phyloP scores from a whole-genome alignment of 2,888 invertebrate genomes.

The Nyleta sp. region DNA sequence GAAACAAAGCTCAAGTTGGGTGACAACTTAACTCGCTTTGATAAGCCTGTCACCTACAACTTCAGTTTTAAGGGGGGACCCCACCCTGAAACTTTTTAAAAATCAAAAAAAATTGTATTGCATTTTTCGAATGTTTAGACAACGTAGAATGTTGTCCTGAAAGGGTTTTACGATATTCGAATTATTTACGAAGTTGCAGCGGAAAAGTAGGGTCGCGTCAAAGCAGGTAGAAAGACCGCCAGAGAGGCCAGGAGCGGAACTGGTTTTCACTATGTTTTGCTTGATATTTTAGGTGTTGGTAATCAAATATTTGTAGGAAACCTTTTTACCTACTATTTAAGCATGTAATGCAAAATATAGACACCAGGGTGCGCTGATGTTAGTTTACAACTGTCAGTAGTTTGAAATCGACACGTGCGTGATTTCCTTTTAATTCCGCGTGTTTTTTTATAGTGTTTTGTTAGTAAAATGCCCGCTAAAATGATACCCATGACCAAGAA shows the following conservation, averaged over 20 bases:
- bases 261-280: slow-evolving; percentile 5
- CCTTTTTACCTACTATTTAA: slow-evolving; percentile 11
- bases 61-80: slow-evolving; percentile 2
- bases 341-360: slow-evolving; percentile 14
- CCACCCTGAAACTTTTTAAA: slow-evolving; percentile 8
- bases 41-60: neutral
- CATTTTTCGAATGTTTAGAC: neutral
- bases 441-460: slow-evolving; percentile 19
- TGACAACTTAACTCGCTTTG: no score
- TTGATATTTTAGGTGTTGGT: slow-evolving; percentile 6
- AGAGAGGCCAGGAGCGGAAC: slow-evolving; percentile 6
- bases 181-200: no score
- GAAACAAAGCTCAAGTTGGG: no score
- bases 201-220: slow-evolving; percentile 2
- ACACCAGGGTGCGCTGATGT: slow-evolving; percentile 21
- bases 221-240: slow-evolving; percentile 14
- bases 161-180: no score
- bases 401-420: slow-evolving; percentile 13
- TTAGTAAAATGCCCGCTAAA: slow-evolving; percentile 16
- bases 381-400: slow-evolving; percentile 16
- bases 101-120: slow-evolving; percentile 4
- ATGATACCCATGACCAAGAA: slow-evolving; percentile 16
- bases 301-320: slow-evolving; percentile 12
- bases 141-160: slow-evolving; percentile 15
- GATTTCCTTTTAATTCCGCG: slow-evolving; percentile 11